Base-by-base conservation (phyloP, 2,797 vertebrate genomes). In the Phaenicophaeus curvirostris region DNA sequence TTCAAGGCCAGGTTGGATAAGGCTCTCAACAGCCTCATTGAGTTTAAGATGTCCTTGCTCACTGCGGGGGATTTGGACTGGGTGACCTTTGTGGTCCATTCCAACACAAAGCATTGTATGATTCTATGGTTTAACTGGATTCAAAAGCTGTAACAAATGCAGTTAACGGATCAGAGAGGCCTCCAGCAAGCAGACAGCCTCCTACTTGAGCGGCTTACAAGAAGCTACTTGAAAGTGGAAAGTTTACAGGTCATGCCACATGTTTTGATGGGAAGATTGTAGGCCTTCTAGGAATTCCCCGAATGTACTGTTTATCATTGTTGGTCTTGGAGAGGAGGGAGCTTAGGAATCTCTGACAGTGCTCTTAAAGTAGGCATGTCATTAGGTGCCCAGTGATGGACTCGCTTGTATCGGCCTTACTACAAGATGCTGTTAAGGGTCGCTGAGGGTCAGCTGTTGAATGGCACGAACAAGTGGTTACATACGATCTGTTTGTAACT, bases 381-480 rank as follows among this genome's bases (percentile, higher is more conserved):
- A 30, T 30, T 66, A 72, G 42, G 42, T 58, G 57, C 12, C 25
- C 53, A 19, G 0, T 39, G 59, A 14, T 71, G 68, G 39, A 46
- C 55, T 91, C n/a, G 2, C 21, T 53, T 0, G 9, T 12, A 23
- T 35, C 46, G 55, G 79, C 69, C 67, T 61, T 62, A 42, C 83
- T 84, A 1, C 77, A 69, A 93, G 85, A 31, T 8, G 0, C 28
- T 0, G 12, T 9, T 24, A 31, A 48, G 58, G 42, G 63, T 81
- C 0, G 1, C 28, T 50, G 77, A 82, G 93, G 59, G 84, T 72
- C 59, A 87, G 0, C 88, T 76, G 53, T 93, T 94, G 94, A 95
- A 94, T 96, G 93, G 92, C 93, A 93, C 21, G 25, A 83, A 46
- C 90, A 94, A 95, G 71, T 94, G 95, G 71, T 77, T 90, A 80